Evolutionary conservation across 2,888 invertebrate genomes (phyloP), one percentile per base, ranked within the genome.

Genomic region (Cryptosula pallasiana): DNA sequence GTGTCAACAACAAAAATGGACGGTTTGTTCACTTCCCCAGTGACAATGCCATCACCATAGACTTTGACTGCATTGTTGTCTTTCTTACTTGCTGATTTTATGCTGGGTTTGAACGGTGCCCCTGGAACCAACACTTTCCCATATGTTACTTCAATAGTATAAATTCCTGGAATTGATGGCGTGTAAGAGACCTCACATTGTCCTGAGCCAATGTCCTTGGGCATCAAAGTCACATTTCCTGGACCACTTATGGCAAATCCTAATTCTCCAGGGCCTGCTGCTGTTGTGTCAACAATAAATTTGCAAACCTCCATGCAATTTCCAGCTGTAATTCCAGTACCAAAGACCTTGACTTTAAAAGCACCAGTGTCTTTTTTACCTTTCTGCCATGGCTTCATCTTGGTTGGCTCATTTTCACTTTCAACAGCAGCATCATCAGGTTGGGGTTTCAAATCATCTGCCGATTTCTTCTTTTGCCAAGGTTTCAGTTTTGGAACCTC

Each of bases 261-360:
- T 69, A 93, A 86, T 70, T 90, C 90, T 23, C 92, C 91, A 74
- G 90, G 88, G 92, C 98, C 98, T 74, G 97, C 98, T 84, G 95
- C 93, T 29, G 90, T 90, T 72, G 93, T 92, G 78, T 91, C 91
- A 23, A 99, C 91, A 0, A 91, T 92, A 86, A 99, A 99, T 82
- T 91, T 91, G 82, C 96, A 96, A 82, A 91, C 91, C 29, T 90
- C 88, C 73, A 89, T 88, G 0, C 91, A 90, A 55, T 89, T 84
- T 1, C 92, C 92, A 34, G 87, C 87, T 23, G 75, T 78, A 71
- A 93, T 84, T 0, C 92, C 92, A 0, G 91, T 90, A 0, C 92
- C 92, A 72, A 88, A 88, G 0, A 91, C 92, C 78, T 88, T 88
- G n/a, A 92, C 92, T 74, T 83, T 82, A 2, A 32, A 36, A 9